Base-by-base conservation (phyloP, 2,797 vertebrate species). In the Semotilus atromaculatus region DNA sequence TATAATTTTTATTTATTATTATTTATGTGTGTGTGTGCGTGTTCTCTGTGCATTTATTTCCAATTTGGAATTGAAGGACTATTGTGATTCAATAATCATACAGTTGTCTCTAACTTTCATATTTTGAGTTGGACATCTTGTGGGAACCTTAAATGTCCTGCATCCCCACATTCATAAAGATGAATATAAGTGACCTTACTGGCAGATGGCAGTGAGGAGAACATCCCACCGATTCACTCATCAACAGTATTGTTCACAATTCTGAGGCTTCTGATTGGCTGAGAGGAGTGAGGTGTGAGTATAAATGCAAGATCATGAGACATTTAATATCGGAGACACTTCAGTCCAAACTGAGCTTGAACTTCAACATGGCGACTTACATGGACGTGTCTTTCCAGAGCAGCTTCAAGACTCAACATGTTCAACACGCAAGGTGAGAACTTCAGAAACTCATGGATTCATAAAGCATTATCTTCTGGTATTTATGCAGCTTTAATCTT, bases 201-300 rank as follows among this genome's bases (percentile, higher is more conserved):
- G 90, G 88, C 90, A 92, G 86, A 88, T 89, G 91, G 85, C 86
- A 80, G 70, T 19, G 77, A 90, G 76, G 88, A 90, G 91, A 92
- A 89, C 88, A 86, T 91, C 91, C 94, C 94, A 94, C 93, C 94
- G 93, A 92, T 93, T 90, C 91, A 86, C 58, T 82, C 79, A 38
- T 71, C 36, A 68, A 34, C 36, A 9, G 92, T 29, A 92, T 95
- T 95, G 92, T 94, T 87, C 86, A 3, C 13, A n/a, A 38, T 21
- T 31, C 62, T 14, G 0, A 40, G 84, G 88, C 80, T 77, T 83
- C 89, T 91, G 92, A 94, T 95, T 95, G 95, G 94, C 87, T 75
- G 45, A 10, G 19, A 45, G 71, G 62, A 74, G 75, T 87, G 73
- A 78, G 70, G 78, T 58, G 18, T 7, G 43, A 31, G 86, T 90